phyloP scores from a whole-genome alignment of 2,888 invertebrate genomes.

The Drosophila pullipes region DNA sequence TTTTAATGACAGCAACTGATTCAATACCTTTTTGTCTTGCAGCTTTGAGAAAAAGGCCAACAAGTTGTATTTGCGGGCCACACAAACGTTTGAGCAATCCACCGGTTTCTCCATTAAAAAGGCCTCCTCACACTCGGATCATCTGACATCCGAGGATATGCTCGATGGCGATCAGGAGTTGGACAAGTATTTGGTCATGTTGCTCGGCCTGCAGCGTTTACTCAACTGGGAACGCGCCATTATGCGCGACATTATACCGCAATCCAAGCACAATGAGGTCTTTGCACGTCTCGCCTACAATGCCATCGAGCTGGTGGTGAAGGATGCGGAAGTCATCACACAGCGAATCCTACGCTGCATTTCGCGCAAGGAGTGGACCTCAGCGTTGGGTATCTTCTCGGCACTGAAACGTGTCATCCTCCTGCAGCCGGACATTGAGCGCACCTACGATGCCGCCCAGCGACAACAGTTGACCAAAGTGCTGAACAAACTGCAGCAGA shows the following conservation, averaged over 20 bases:
- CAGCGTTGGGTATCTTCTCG: constrained; percentile 92
- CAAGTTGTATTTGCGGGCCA: constrained; percentile 93
- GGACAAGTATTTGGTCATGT: constrained; percentile 92
- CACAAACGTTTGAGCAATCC: constrained; percentile 92
- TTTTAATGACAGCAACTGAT: no score
- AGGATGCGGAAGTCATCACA: constrained; percentile 94
- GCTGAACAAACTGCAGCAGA: constrained; percentile 90
- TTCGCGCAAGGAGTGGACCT: constrained; percentile 91
- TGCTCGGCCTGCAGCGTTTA: constrained; percentile 92
- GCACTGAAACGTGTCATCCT: constrained; percentile 92
- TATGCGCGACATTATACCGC: constrained; percentile 93
- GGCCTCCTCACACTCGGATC: constrained; percentile 84
- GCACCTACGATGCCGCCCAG: constrained; percentile 90
- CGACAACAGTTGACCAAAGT: constrained; percentile 91
- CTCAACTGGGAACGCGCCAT: constrained; percentile 94
- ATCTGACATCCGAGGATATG: constrained; percentile 84
- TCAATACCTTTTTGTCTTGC: neutral
- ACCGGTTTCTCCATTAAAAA: constrained; percentile 91
- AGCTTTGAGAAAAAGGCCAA: constrained; percentile 93
- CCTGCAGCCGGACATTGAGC: constrained; percentile 92
- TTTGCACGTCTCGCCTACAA: constrained; percentile 93
- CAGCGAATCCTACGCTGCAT: constrained; percentile 91
- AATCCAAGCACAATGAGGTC: constrained; percentile 92
- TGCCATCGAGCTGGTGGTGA: constrained; percentile 93
- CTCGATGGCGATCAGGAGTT: constrained; percentile 91